Evolutionary conservation across 2,113 vertebrate species (phyloP).

Genomic region (Strigops habroptila): DNA sequence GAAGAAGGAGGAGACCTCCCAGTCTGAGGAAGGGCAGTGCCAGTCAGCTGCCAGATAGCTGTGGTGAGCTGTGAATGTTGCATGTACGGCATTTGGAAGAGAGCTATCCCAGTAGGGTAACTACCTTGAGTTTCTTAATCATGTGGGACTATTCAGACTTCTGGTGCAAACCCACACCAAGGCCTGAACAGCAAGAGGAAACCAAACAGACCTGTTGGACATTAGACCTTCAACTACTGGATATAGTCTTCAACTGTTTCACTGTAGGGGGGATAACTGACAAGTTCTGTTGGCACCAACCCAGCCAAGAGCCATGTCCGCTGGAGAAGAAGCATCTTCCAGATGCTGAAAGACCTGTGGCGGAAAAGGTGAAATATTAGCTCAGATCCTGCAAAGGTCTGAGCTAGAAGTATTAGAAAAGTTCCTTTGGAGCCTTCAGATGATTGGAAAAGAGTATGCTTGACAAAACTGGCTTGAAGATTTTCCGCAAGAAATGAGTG

Average conservation of each 20-base stretch:
- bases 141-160: not conserved
- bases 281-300: not conserved
- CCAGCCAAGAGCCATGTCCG: not conserved
- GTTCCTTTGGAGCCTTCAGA: not conserved
- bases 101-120: not conserved
- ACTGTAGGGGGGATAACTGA: not conserved
- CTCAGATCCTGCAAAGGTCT: not conserved
- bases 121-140: not conserved
- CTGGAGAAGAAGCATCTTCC: not conserved
- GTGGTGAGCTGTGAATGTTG: not conserved
- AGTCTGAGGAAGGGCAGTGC: not conserved
- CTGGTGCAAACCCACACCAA: not conserved
- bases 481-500: not conserved
- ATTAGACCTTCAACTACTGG: not conserved
- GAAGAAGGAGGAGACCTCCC: not conserved
- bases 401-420: not conserved
- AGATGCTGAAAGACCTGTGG: not conserved
- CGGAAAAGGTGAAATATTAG: not conserved
- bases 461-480: not conserved
- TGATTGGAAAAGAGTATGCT: not conserved
- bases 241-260: not conserved
- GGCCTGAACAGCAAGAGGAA: not conserved
- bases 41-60: not conserved
- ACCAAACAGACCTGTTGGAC: not conserved
- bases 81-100: not conserved